Evolutionary conservation across 2,113 vertebrate species (phyloP), one percentile per base, ranked within the genome.

Genomic region (Dromaius novaehollandiae): DNA sequence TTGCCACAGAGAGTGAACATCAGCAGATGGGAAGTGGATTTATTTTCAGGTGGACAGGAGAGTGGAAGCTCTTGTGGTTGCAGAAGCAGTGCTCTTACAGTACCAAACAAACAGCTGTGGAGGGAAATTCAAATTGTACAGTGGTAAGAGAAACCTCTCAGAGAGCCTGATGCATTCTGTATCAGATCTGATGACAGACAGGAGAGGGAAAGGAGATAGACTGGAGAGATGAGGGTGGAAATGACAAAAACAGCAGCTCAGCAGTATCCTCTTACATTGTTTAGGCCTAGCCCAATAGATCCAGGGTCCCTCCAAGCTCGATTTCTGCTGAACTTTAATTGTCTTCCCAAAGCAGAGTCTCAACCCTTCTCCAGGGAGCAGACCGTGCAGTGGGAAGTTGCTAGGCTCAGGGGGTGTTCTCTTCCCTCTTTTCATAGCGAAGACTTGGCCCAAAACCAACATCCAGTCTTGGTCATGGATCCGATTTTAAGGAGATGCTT

Each of bases 211-310:
- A 75, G 51, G 60, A 64, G 73, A 81, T 90, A 70, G 88, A 82
- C 60, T 78, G 53, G 64, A 83, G 82, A 86, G 73, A 55, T 51
- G 25, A 25, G 21, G 25, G 42, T 70, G 56, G 82, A 95, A 95
- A 94, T 91, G 38, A 76, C 93, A 91, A 69, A 76, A 80, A 96
- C 25, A 88, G 63, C 34, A 96, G 53, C 89, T 91, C 91, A 96
- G 85, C 75, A 50, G 85, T 88, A 61, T 73, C 58, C 15, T 82
- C 66, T 82, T 94, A 70, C 71, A 80, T 70, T 85, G 38, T n/a
- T 79, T 87, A 51, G 48, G 81, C 88, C 88, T 88, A 40, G 68
- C 88, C 44, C 11, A 3, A 44, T 53, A 40, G 11, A 89, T 44
- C 13, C 73, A 70, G 69, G 20, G 42, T 87, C 84, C 78, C 15